Evolutionary conservation across 2,113 vertebrate genomes (phyloP), one percentile per base, ranked within the genome.

Genomic region (Fulmarus glacialis): DNA sequence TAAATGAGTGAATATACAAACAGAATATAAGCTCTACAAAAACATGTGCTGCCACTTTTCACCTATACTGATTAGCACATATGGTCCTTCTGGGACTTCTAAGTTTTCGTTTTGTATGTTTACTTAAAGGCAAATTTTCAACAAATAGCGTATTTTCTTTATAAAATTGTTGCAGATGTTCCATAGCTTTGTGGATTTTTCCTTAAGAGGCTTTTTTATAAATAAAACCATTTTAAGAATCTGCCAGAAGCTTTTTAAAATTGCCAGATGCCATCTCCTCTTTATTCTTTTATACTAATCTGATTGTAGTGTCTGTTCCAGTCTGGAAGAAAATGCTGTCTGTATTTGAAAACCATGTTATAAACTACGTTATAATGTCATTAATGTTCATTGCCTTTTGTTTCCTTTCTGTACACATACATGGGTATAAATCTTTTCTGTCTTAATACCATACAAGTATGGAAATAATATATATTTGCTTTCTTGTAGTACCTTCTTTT

Each of bases 401-500:
- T 42, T 89, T 93, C 22, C 6, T 82, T 38, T 86, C 38, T 68
- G 8, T 20, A 45, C 11, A 59, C 5, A 12, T 23, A 79, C 1
- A 1, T 8, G 12, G 23, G 38, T 32, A 36, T 58, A 80, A 67
- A 73, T 8, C 3, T 55, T 79, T 90, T 55, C 70, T 89, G 38
- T 27, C 62, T 82, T 70, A 87, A 42, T 58, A 58, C 10, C 22
- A 50, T 4, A 79, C 7, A 58, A 59, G 17, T 50, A 64, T 7
- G 38, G 47, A 88, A 93, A 83, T 27, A 42, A 87, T 12, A 48
- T 4, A 1, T 6, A 17, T 87, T 53, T 68, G 23, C 52, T 91
- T 89, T 82, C 56, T 79, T 60, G 38, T 27, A 71, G 40, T 98
- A 99, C 99, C 99, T 99, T 97, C 99, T 99, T 96, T 99, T 99